These are phyloP conservation scores for Epinotia nisella DNA, from an alignment of 2,888 invertebrate species.

Conservation along the genomic window DNA sequence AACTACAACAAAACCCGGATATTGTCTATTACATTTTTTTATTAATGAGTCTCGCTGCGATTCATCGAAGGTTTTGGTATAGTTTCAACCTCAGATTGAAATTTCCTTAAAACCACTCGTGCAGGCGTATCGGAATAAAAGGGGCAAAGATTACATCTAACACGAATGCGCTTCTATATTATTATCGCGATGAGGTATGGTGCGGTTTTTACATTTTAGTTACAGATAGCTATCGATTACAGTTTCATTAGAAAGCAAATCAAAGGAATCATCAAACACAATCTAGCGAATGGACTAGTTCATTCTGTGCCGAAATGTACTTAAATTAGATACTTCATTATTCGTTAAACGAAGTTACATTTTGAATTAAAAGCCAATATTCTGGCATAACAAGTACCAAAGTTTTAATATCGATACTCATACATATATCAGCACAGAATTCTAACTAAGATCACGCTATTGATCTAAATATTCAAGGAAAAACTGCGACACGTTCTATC, in stretches of 20 bases:
- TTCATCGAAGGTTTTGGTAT: slow-evolving; percentile 22
- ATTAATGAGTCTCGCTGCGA: slow-evolving; percentile 28
- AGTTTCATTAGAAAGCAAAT: slow-evolving; percentile 35
- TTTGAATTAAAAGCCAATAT: too few relatives aligned
- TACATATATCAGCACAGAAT: slow-evolving; percentile 23
- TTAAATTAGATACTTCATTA: not conserved
- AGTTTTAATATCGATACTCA: not conserved
- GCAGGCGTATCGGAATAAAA: slow-evolving; percentile 23
- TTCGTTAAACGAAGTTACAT: too few relatives aligned
- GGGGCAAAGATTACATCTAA: slow-evolving; percentile 36
- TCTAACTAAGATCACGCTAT: slow-evolving; percentile 22
- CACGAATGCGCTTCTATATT: slow-evolving; percentile 47
- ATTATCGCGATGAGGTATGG: slow-evolving; percentile 70
- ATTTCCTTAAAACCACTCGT: slow-evolving; percentile 42
- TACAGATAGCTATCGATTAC: slow-evolving; percentile 30
- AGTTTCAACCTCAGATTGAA: slow-evolving; percentile 15
- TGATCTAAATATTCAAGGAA: slow-evolving; percentile 7
- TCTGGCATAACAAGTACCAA: too few relatives aligned
- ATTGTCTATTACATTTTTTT: not conserved
- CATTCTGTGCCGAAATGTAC: slow-evolving; percentile 17
- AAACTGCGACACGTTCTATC: slow-evolving; percentile 17
- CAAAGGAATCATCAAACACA: slow-evolving; percentile 32
- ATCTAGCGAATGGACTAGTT: slow-evolving; percentile 21
- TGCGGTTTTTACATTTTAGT: slow-evolving; percentile 56
- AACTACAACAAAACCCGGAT: slow-evolving; percentile 11